phyloP scores from a whole-genome alignment of 2,113 vertebrate species.

The Poeciliopsis turrubarensis region DNA sequence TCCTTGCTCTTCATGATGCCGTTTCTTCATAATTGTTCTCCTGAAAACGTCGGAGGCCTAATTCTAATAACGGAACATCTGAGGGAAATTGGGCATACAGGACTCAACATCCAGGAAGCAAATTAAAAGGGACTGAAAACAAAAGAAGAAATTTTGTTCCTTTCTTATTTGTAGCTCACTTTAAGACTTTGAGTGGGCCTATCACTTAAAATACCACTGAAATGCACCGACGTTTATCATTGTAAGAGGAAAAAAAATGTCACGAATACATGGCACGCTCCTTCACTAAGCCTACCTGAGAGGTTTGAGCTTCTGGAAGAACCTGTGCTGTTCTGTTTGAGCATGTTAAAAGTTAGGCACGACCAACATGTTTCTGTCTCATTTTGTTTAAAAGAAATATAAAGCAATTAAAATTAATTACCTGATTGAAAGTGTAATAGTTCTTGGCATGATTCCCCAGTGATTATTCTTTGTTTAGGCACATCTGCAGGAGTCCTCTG shows the following conservation, averaged over 20 bases:
- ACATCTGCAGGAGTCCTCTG: slow-evolving; percentile 56
- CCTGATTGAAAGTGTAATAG: slow-evolving; percentile 73
- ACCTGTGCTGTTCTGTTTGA: slow-evolving; percentile 63
- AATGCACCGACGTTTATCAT: not conserved
- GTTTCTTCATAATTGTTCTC: not conserved
- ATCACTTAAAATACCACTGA: too few species aligned
- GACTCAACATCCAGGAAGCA: too few species aligned
- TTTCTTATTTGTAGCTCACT: not conserved
- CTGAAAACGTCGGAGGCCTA: not conserved
- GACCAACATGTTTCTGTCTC: slow-evolving; percentile 55
- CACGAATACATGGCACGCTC: not conserved
- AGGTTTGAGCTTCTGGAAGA: slow-evolving; percentile 32
- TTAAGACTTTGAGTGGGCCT: not conserved
- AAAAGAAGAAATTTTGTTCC: not conserved
- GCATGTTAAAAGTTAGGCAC: slow-evolving; percentile 77
- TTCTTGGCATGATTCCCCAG: slow-evolving; percentile 75
- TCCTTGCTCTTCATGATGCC: not conserved
- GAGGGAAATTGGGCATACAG: too few species aligned
- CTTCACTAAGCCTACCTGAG: not conserved
- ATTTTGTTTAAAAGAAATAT: slow-evolving; percentile 52
- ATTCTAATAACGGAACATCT: not conserved
- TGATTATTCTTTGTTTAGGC: slow-evolving; percentile 69
- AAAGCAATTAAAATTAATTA: slow-evolving; percentile 80
- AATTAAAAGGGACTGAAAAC: too few species aligned
- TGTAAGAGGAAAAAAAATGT: not conserved